Base-by-base conservation (phyloP, 2,888 invertebrate species). In the Phasia obesa region DNA sequence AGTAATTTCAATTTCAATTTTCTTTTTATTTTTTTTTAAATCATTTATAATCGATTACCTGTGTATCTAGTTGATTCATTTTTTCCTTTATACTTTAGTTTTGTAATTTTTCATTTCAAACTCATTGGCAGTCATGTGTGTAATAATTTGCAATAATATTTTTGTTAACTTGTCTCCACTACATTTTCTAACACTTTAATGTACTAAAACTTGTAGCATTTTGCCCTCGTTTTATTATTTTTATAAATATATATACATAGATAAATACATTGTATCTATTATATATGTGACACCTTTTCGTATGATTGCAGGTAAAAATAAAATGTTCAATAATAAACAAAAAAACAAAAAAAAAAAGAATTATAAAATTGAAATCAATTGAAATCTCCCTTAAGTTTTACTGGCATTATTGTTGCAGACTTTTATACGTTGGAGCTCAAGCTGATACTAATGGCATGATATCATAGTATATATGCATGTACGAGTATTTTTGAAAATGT, bases 101-200 rank as follows among this genome's bases (percentile, higher is more conserved):
- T 35, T 51, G 31, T 59, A 59, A 73, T 59, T 67, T 79, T 67
- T 79, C 67, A 38, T 60, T 74, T 67, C 53, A 60, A 80, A 80
- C 67, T 80, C 73, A 82, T 78, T 78, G 55, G 64, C 82, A 82
- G 77, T 82, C 77, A 82, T 57, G 67, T 64, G 69, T 74, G 69
- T 69, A 73, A 74, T 82, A 82, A 82, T 77, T 60, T 77, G 31
- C 64, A 77, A 77, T 69, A 82, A 77, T 59, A 62, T 82, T 78
- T 70, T 38, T 62, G 59, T 60, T 79, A 79, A 67, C 65, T 73
- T 73, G 65, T 79, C 79, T 73, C 21, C 35, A 27, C 51, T 25
- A 49, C 44, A 64, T 53, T 53, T 1, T 21, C 3, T 9, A 15
- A 23, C 44, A 17, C 1, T 25, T 47, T 11, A 21, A 27, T 11